Base-by-base conservation (phyloP, 2,888 invertebrate species). In the Epicampocera succincta region DNA sequence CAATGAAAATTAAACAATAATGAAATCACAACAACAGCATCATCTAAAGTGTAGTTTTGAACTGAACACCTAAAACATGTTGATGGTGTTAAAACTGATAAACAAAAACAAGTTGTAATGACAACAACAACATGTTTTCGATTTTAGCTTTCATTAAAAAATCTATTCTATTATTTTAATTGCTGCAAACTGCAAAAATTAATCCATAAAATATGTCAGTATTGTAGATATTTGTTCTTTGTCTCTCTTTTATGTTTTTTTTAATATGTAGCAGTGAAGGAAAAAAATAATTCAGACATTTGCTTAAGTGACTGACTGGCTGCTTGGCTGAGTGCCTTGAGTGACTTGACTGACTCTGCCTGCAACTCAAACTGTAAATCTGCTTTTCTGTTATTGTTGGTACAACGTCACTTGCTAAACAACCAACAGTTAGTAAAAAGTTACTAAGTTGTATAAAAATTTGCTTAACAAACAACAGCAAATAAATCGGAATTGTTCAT, bases 31-130 rank as follows among this genome's bases (percentile, higher is more conserved):
- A 48, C 63, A 72, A 63, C 44, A 68, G 33, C 76, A 76, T 52
- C 60, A 76, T 50, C 52, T 44, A 33, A 68, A 76, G 6, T 46
- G 19, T 60, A 58, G n/a, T 42, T 38, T 65, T 50, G 33, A 65
- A 74, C 46, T 72, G 50, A 50, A 65, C 71, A 77, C 42, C 42
- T 50, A 42, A 78, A 73, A 79, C 78, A 79, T 73, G 78, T 40
- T 60, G 78, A 78, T 78, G 72, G 78, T 78, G 78, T 66, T 61
- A 66, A 66, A 68, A 13, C 38, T 75, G 56, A 75, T 75, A 75
- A 56, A 75, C 8, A 48, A 69, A 54, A 61, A 61, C 60, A 75
- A 56, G 21, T 56, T 61, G 38, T 69, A 48, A 48, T 58, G 65
- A 52, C 69, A 65, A 75, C 63, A 63, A 74, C 60, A 54, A 50